Evolutionary conservation across 2,113 vertebrate genomes (phyloP).

Genomic region (Megalops atlanticus): DNA sequence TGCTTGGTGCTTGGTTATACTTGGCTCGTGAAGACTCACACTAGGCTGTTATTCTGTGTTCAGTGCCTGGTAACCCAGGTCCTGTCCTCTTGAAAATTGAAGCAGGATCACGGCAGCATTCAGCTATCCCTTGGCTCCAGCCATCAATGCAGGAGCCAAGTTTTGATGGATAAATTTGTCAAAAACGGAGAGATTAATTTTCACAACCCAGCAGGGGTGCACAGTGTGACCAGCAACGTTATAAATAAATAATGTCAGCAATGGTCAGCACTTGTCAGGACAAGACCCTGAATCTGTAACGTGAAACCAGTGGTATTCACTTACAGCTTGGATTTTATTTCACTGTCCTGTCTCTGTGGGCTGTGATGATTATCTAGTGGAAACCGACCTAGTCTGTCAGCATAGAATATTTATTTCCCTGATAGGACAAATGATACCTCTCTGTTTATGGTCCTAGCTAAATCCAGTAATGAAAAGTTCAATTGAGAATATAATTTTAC

Average conservation of each 20-base stretch:
- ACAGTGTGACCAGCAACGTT: conserved; percentile 40
- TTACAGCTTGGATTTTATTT: neutral
- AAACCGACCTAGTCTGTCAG: neutral
- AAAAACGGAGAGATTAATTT: conserved; percentile 52
- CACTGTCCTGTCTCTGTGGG: neutral
- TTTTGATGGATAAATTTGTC: conserved; percentile 65
- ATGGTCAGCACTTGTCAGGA: conserved; percentile 34
- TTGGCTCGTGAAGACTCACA: neutral
- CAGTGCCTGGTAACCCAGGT: conserved; percentile 50
- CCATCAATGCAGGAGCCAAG: conserved; percentile 41
- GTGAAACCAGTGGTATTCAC: neutral
- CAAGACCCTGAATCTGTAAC: neutral
- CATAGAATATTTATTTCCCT: neutral
- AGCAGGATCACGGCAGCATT: conserved; percentile 61
- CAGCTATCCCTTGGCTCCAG: conserved; percentile 45
- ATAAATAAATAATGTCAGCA: conserved; percentile 42
- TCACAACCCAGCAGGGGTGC: conserved; percentile 40
- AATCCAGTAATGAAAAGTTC: neutral
- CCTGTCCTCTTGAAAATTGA: conserved; percentile 61
- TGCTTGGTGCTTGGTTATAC: neutral
- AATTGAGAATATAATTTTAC: neutral
- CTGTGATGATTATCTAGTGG: neutral
- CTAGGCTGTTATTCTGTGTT: conserved; percentile 4
- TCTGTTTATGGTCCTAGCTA: neutral
- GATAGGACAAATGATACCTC: neutral